Evolutionary conservation across 1,140 invertebrate species (phyloP), one percentile per base, ranked within the genome.

Genomic region (Zaprionus tsacasi): DNA sequence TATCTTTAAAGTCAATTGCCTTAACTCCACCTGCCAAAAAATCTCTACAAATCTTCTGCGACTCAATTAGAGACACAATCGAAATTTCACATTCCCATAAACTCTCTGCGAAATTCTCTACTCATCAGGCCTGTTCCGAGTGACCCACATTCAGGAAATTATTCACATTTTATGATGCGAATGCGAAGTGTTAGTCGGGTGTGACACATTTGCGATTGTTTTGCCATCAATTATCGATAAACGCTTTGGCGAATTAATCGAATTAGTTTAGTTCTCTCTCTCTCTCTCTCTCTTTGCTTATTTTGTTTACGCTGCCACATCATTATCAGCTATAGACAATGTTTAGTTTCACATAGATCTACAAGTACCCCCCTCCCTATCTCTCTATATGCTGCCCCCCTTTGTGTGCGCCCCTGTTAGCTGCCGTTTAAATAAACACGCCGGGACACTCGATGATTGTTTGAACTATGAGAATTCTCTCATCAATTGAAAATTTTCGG

Each of bases 401-500:
- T n/a, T n/a, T n/a, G 2, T 4, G 7, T 8, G 7, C 54, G 4
- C 21, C 30, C 21, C 7, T 12, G 11, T 50, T 50, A 60, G 64
- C 65, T 33, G 58, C 50, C 67, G 57, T 78, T 76, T 65, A 76
- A 85, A 76, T 79, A 65, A 55, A 50, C 57, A 27, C 30, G 74
- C 59, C 67, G 67, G 65, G 63, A 65, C 70, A 68, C 67, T 60
- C 27, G 67, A 50, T 57, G 66, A 78, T 78, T 87, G 82, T 87
- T 86, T 87, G 79, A 79, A 77, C 79, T 82, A 79, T 86, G 82
- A 76, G 82, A 79, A 6, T 30, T 30, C 79, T 81, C 82, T 70
- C 81, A 83, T 77, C 68, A 79, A 77, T 86, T 66, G 86, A 68
- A 86, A 86, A 87, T 82, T 87, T 87, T 68, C 38, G 65, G 79